Conservation (phyloP, 1,140 invertebrate species). For the Camponotus pennsylvanicus region DNA sequence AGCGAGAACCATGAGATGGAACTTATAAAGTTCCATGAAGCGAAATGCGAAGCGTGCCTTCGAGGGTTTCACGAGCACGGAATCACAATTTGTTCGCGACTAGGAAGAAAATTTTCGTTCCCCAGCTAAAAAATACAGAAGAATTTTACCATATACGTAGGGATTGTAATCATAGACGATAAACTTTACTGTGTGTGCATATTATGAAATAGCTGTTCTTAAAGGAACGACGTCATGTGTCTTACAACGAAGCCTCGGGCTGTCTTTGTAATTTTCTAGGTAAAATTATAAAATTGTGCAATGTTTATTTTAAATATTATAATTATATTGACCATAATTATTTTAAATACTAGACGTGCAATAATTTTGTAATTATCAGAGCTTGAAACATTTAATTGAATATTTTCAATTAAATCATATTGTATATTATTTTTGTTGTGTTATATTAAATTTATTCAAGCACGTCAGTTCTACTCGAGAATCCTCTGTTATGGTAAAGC, state of each 20-base stretch:
- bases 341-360: no score
- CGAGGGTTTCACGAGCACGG: conserved; percentile 9
- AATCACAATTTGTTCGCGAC: conserved; percentile 54
- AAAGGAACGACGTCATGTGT: not conserved
- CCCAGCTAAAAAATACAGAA: not conserved
- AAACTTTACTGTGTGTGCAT: conserved; percentile 17
- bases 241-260: not conserved
- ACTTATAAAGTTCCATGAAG: conserved; percentile 56
- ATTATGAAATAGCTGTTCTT: conserved; percentile 6
- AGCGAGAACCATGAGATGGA: conserved; percentile 42
- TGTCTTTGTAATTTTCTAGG: not conserved
- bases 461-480: not conserved
- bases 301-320: not conserved
- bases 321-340: no score
- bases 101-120: conserved; percentile 38
- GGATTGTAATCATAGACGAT: conserved; percentile 31
- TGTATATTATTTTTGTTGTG: conserved; percentile 1
- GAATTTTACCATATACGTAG: conserved; percentile 21
- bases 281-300: not conserved
- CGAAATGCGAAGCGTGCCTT: conserved; percentile 19
- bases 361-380: not conserved
- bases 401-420: not conserved
- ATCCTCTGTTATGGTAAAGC: conserved; percentile 28
- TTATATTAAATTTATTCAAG: not conserved
- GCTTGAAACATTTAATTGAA: not conserved